Conservation (phyloP, 1,140 invertebrate species). For the Psilanteris sp. region DNA sequence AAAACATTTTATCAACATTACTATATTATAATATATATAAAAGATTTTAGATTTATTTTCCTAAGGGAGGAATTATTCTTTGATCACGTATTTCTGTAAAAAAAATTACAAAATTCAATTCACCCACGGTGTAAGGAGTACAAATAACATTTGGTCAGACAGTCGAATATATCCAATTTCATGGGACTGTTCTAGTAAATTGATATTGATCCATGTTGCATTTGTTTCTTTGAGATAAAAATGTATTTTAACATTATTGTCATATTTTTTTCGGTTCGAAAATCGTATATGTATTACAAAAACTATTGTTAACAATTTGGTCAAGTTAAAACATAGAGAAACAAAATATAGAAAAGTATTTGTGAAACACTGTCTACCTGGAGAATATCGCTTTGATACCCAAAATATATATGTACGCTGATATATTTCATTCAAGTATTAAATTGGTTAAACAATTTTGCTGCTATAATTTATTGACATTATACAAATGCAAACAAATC, state of each 20-base stretch:
- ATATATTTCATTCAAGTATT: no score
- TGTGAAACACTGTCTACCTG: constrained; percentile 10
- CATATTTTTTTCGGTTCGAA: not conserved
- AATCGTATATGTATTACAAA: not conserved
- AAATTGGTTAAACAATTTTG: no score
- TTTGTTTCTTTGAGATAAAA: not conserved
- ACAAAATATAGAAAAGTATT: not conserved
- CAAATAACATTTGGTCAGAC: constrained; percentile 41
- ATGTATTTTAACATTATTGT: constrained; percentile 10
- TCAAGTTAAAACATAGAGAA: constrained; percentile 3
- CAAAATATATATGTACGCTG: no score
- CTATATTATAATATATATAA: no score
- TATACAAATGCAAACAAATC: no score
- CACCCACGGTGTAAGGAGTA: constrained; percentile 14
- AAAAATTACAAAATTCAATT: constrained; percentile 22
- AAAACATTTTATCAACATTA: no score
- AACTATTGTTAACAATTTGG: constrained; percentile 3
- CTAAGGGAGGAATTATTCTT: no score
- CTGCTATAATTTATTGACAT: no score
- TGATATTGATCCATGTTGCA: constrained; percentile 36
- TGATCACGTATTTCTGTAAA: no score
- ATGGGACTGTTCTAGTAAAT: constrained; percentile 12
- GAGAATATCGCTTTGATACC: no score
- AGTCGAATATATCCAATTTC: constrained; percentile 6
- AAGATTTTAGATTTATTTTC: no score